Evolutionary conservation across 2,888 invertebrate genomes (phyloP).

Genomic region (Zygaena filipendulae): DNA sequence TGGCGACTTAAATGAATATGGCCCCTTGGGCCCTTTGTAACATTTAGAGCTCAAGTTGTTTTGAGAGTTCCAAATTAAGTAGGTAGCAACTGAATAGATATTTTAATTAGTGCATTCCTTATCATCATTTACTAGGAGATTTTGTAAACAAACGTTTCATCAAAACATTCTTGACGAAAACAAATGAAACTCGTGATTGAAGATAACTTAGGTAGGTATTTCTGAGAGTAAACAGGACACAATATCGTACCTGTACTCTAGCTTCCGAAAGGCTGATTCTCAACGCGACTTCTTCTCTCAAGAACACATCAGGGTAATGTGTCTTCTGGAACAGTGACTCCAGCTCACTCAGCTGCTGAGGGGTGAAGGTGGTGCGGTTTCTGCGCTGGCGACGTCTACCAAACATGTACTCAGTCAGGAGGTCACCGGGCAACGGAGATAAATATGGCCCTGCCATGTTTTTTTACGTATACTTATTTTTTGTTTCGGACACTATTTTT

Average conservation of each 20-base stretch:
- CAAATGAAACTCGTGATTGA: too few relatives aligned
- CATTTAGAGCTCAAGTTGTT: too few relatives aligned
- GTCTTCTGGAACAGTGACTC: conserved; percentile 94
- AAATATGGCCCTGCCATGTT: conserved; percentile 88
- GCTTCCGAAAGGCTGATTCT: conserved; percentile 93
- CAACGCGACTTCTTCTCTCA: conserved; percentile 91
- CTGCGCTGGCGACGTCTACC: conserved; percentile 88
- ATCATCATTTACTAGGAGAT: too few relatives aligned
- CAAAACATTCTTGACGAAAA: too few relatives aligned
- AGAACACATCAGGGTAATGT: conserved; percentile 91
- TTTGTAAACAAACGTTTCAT: too few relatives aligned
- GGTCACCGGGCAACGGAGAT: conserved; percentile 85
- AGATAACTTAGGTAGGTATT: too few relatives aligned
- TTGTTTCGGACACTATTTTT: conserved; percentile 6
- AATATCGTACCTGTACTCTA: conserved; percentile 84
- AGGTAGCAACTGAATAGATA: too few relatives aligned
- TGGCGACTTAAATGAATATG: too few relatives aligned
- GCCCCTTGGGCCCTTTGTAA: too few relatives aligned
- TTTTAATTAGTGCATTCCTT: too few relatives aligned
- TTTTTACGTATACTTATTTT: background rate
- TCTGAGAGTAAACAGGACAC: too few relatives aligned
- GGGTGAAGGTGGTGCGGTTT: conserved; percentile 93
- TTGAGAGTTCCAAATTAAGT: too few relatives aligned
- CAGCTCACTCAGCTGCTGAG: conserved; percentile 91
- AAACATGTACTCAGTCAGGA: conserved; percentile 94